Evolutionary conservation across 2,888 invertebrate species (phyloP).

Genomic region (Poecilus cupreus): DNA sequence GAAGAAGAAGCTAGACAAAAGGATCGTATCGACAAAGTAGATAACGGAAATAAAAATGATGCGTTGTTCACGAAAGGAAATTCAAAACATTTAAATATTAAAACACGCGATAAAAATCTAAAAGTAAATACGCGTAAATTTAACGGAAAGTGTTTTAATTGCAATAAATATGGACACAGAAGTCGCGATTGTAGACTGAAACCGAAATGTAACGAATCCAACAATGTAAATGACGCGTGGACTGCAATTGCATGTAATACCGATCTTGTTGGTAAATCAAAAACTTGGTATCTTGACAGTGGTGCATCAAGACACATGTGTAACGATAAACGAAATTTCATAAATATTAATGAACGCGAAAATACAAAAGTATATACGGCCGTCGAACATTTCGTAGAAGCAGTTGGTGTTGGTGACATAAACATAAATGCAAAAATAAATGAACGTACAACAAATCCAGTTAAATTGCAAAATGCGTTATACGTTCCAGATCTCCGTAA

Average conservation of each 20-base stretch:
- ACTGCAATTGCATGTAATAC: neutral
- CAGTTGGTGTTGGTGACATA: neutral
- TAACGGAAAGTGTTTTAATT: constrained; percentile 57
- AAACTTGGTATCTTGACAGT: neutral
- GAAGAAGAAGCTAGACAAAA: constrained; percentile 31
- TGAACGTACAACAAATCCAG: neutral
- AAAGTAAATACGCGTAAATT: constrained; percentile 25
- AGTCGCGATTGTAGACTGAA: constrained; percentile 35
- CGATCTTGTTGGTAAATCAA: neutral
- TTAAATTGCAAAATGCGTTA: constrained; percentile 1
- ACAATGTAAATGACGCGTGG: neutral
- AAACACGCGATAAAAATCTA: too few relatives aligned
- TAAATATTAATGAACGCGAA: neutral
- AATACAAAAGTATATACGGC: constrained; percentile 14
- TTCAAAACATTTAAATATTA: neutral
- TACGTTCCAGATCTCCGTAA: constrained; percentile 61
- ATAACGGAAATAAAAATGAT: neutral
- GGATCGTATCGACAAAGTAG: neutral
- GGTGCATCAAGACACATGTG: neutral
- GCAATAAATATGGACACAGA: constrained; percentile 57
- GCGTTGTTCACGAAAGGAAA: neutral
- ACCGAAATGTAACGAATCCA: neutral
- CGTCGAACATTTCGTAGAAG: neutral
- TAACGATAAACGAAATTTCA: neutral
- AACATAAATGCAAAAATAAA: neutral